Evolutionary conservation across 2,888 invertebrate species (phyloP), one percentile per base, ranked within the genome.

Genomic region (Hyposoter dolosus): DNA sequence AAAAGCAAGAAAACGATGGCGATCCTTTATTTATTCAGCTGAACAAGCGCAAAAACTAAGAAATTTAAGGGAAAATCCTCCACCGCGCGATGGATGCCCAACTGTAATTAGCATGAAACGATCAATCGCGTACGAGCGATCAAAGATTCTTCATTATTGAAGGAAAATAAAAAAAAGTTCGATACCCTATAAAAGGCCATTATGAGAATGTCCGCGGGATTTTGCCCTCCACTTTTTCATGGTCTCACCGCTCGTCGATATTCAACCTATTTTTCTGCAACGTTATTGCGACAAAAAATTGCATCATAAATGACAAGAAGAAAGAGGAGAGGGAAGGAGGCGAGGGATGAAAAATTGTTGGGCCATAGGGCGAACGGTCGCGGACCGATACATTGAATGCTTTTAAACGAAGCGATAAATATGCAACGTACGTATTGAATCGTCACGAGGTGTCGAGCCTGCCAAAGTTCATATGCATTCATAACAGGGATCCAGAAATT

Each of bases 351-450:
- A 63, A 56, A 74, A 74, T 60, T 43, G 43, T 40, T 60, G 43
- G 60, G 23, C 43, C 74, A 43, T 65, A 65, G 65, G 68, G 40
- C 50, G 63, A 68, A 68, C 66, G 50, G 68, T 32, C 40, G 17
- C 40, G 17, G 23, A n/a, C 28, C 77, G 66, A 76, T 76, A 45
- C 47, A 47, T 66, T 77, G 45, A 47, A 68, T 47, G 53, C 66
- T 68, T 53, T 50, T 53, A 68, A 68, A 68, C 77, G 66, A 68
- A 68, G 28, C 76, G 76, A 78, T 68, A 68, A 78, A 78, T 78
- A 78, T 78, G 66, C 77, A 53, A 53, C 53, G 77, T 53, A 68
- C 77, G 77, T 66, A 50, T 77, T 50, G 65, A 53, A 68, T 43
- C 40, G 66, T 66, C 23, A 68, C 53, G 53, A 35, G 40, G 28